Base-by-base conservation (phyloP, 2,113 vertebrate genomes). In the Puma concolor region DNA sequence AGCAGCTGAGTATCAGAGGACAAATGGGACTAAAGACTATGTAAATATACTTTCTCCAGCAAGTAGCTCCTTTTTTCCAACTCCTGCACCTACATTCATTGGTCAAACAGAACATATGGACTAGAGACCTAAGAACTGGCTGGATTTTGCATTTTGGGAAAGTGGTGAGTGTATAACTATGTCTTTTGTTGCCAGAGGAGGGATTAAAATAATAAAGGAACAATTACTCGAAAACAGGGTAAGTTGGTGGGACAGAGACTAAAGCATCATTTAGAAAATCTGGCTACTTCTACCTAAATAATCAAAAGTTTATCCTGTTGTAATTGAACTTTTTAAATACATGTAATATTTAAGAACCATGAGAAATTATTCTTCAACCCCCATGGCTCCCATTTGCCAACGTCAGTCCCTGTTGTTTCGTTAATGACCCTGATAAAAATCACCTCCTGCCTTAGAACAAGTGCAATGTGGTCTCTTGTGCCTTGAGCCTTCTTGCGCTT, bases 241-340 rank as follows among this genome's bases (percentile, higher is more conserved):
- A 85, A 85, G 7, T 82, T 69, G 50, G 48, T 69, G 57, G 19
- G 36, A 80, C 66, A 69, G 76, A 91, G 36, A 72, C 52, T 60
- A 48, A 91, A 84, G 36, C 60, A 52, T 95, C 50, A 48, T 74
- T 91, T 76, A 81, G 79, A 96, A 96, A 93, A 89, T 50, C 12
- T 48, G n/a, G 2, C 57, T 93, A 92, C 29, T 91, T 77, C 54
- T 86, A 69, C 52, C 31, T 64, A 60, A 33, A 57, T 66, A 91
- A 76, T 41, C 29, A 48, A n/a, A 77, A 80, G 29, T 57, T 91
- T 63, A 50, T 91, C 33, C 66, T 52, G 4, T 29, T 72, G 44
- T 57, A 91, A 85, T 31, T 85, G 69, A 95, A 31, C 3, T 14
- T 91, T 89, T 64, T 44, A 63, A 95, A 82, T 50, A 80, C 13